Conservation (phyloP, 2,113 vertebrate genomes). For the Actenoides hombroni region DNA sequence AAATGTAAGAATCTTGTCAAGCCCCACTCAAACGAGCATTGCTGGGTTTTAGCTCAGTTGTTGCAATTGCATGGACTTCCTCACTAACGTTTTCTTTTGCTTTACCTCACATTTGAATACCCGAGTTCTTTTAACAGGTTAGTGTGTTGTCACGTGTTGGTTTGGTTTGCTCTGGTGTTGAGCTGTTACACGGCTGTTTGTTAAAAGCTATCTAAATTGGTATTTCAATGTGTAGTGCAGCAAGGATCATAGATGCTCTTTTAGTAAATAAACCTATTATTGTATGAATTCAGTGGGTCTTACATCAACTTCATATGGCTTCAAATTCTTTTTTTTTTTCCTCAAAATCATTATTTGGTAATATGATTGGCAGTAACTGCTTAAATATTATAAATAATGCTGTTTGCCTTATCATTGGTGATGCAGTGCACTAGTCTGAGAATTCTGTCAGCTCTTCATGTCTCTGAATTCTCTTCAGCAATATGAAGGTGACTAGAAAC, state of each 20-base stretch:
- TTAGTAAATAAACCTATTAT: not conserved
- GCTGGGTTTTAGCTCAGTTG: not conserved
- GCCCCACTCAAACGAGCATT: not conserved
- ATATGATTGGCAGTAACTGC: not conserved
- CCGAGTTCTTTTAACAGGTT: not conserved
- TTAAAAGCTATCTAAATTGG: not conserved
- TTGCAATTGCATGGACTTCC: not conserved
- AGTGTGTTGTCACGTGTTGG: not conserved
- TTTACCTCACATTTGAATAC: not conserved
- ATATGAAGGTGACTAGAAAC: not conserved
- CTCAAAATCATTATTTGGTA: not conserved
- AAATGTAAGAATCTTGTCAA: not conserved
- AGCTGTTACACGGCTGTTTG: not conserved
- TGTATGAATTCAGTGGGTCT: not conserved
- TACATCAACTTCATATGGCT: slow-evolving; percentile 37
- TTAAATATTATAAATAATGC: not conserved
- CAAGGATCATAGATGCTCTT: not conserved
- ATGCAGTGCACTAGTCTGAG: not conserved
- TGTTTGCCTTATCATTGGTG: not conserved
- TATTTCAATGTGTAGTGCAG: not conserved
- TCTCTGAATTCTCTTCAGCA: not conserved
- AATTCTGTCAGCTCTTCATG: not conserved
- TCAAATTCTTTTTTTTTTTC: not conserved
- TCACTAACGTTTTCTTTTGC: not conserved
- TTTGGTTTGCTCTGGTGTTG: not conserved